phyloP scores from a whole-genome alignment of 2,113 vertebrate species.

The Epinephelus fuscoguttatus region DNA sequence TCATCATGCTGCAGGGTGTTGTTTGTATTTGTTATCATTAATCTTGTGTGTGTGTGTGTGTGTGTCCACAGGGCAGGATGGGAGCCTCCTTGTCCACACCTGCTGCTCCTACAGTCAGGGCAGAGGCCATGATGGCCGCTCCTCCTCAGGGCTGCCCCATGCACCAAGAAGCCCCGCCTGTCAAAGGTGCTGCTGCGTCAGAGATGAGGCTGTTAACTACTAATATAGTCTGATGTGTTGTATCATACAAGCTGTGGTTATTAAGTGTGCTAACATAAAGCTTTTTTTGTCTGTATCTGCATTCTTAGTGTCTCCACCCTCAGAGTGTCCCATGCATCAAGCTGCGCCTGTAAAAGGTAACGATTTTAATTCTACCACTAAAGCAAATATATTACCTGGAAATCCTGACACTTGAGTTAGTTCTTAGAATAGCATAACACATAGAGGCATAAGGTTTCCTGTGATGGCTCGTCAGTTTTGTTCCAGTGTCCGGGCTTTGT shows the following conservation, averaged over 20 bases:
- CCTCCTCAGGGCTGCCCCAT: constrained; percentile 86
- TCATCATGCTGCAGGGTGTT: too few species aligned
- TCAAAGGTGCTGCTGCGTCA: constrained; percentile 61
- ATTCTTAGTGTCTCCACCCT: constrained; percentile 62
- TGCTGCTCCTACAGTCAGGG: constrained; percentile 58
- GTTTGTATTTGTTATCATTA: too few species aligned
- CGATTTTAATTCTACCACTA: too few species aligned
- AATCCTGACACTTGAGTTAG: too few species aligned
- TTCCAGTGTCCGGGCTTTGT: neutral
- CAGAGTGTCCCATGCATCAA: constrained; percentile 88
- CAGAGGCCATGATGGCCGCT: constrained; percentile 50
- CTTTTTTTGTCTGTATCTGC: neutral
- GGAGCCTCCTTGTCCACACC: constrained; percentile 84
- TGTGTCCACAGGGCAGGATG: constrained; percentile 76
- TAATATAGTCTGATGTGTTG: neutral
- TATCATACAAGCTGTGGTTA: neutral
- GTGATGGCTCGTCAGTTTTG: too few species aligned
- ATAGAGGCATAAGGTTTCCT: too few species aligned
- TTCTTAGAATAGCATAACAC: too few species aligned
- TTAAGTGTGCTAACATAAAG: neutral
- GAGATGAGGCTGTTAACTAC: fast-evolving
- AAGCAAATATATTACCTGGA: too few species aligned
- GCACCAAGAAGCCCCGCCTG: constrained; percentile 81
- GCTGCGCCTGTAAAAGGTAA: constrained; percentile 63
- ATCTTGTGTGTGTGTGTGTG: neutral